Conservation (phyloP, 2,888 invertebrate genomes). For the Cotesia congregata region DNA sequence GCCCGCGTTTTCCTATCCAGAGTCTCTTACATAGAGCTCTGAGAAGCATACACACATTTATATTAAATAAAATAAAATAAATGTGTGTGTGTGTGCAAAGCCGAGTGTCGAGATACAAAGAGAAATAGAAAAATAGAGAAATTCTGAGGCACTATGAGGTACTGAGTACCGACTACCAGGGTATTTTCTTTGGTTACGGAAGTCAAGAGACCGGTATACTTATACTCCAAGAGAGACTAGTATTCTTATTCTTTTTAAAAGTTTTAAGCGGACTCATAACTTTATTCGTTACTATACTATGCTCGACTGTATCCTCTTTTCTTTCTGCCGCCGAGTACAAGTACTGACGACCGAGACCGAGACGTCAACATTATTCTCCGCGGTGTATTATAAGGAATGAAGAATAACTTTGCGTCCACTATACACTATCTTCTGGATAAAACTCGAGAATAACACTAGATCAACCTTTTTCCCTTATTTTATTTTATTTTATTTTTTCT, state of each 20-base stretch:
- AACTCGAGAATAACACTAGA: too few species aligned
- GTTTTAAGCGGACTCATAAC: slow-evolving; percentile 54
- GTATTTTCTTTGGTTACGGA: slow-evolving; percentile 17
- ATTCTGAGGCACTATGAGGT: neutral
- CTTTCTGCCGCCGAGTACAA: slow-evolving; percentile 27
- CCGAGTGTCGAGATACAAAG: neutral
- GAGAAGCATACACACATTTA: neutral
- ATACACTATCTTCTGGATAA: too few species aligned
- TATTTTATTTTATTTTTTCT: too few species aligned
- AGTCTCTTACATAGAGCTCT: too few species aligned
- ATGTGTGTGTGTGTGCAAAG: neutral
- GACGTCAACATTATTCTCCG: slow-evolving; percentile 62
- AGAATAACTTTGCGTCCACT: slow-evolving; percentile 56
- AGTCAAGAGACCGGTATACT: slow-evolving; percentile 9
- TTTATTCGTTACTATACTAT: slow-evolving; percentile 56
- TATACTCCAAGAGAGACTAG: slow-evolving; percentile 6
- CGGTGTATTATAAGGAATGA: slow-evolving; percentile 57
- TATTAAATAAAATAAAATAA: neutral
- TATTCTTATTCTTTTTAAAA: slow-evolving; percentile 42
- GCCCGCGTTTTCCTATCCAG: slow-evolving; percentile 28
- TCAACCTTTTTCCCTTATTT: too few species aligned
- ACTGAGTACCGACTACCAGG: too few species aligned
- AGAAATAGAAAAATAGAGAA: slow-evolving; percentile 12
- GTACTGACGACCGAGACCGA: neutral
- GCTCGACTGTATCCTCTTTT: slow-evolving; percentile 48